These are phyloP conservation scores for Choristoneura fumiferana DNA, from an alignment of 1,140 invertebrate species.

Conservation along the genomic window DNA sequence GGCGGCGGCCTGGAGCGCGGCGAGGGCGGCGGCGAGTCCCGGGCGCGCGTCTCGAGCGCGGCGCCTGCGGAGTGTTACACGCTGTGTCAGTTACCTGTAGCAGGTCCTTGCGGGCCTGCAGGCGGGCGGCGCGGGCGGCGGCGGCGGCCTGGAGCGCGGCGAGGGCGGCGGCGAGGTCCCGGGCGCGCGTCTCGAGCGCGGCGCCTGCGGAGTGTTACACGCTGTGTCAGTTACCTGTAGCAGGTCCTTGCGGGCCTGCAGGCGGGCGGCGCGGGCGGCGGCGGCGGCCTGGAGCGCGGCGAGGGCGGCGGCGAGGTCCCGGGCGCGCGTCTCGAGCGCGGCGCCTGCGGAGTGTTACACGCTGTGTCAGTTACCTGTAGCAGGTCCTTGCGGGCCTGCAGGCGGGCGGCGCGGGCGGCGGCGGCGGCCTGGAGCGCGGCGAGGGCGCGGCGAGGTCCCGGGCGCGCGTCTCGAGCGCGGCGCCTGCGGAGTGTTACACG, in stretches of 20 bases:
- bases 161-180: constrained; percentile 84
- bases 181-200: constrained; percentile 83
- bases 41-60: constrained; percentile 79
- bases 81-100: constrained; percentile 81
- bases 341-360: constrained; percentile 88
- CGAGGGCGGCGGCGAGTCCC: constrained; percentile 40
- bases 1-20: constrained; percentile 85
- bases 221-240: constrained; percentile 88
- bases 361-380: constrained; percentile 88
- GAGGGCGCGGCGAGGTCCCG: constrained; percentile 80
- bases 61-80: constrained; percentile 84
- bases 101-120: constrained; percentile 85
- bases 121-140: constrained; percentile 86
- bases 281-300: constrained; percentile 82
- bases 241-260: no score
- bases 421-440: constrained; percentile 82
- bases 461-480: constrained; percentile 79
- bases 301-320: neutral
- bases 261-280: constrained; percentile 85
- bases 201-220: constrained; percentile 89
- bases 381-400: no score
- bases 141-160: constrained; percentile 84
- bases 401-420: constrained; percentile 78
- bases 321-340: constrained; percentile 83
- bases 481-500: constrained; percentile 83